Evolutionary conservation across 2,888 invertebrate genomes (phyloP).

Genomic region (Caradrina kadenii): DNA sequence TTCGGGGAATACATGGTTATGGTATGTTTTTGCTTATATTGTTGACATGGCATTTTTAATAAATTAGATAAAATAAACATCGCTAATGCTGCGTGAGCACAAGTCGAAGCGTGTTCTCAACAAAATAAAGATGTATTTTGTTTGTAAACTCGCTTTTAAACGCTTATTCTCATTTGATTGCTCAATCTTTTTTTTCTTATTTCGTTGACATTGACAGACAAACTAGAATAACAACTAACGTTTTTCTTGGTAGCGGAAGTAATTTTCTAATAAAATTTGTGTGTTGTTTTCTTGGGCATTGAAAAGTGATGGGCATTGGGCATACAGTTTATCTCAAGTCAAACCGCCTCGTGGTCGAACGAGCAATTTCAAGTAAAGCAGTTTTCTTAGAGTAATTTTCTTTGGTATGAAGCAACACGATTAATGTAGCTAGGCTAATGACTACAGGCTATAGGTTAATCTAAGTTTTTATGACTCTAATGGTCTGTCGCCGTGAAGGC

Average conservation of each 20-base stretch:
- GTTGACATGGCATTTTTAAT: no score
- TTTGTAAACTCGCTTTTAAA: constrained; percentile 13
- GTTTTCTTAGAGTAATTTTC: constrained; percentile 1
- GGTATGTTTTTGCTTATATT: no score
- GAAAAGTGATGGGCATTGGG: constrained; percentile 17
- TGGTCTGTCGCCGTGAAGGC: not conserved
- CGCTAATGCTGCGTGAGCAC: constrained; percentile 12
- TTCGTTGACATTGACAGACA: constrained; percentile 37
- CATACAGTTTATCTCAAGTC: constrained; percentile 7
- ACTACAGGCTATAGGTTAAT: constrained; percentile 1
- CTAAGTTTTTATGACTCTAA: not conserved
- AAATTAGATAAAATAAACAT: no score
- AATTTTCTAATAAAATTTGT: constrained; percentile 27
- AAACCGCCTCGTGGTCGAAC: not conserved
- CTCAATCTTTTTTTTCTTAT: constrained; percentile 13
- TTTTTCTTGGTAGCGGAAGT: constrained; percentile 42
- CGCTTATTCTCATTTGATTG: constrained; percentile 29
- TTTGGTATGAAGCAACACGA: not conserved
- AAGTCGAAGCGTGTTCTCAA: not conserved
- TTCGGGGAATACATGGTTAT: no score
- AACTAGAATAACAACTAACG: constrained; percentile 32
- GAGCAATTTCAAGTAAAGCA: not conserved
- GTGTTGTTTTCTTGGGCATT: constrained; percentile 26
- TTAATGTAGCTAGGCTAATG: constrained; percentile 9
- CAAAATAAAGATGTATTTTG: constrained; percentile 14